A percentile compares a stretch with the other conserved stretches of the same genome.
These are phyloP conservation scores for Xanthostigma xanthostigma DNA, from an alignment of 2,888 invertebrate species.

Conservation along the genomic window DNA sequence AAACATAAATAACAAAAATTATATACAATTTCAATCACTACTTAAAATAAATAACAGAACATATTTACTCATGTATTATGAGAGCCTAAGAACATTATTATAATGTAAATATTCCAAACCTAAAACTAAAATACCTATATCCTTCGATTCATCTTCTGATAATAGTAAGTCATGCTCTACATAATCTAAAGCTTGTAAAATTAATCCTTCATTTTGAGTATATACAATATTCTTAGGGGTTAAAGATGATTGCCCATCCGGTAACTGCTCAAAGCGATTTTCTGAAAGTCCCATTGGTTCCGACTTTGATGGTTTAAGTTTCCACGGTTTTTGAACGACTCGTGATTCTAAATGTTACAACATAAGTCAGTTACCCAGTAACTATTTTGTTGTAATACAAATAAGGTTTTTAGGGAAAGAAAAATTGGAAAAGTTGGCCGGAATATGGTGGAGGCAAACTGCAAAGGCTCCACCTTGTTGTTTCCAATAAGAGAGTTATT, in stretches of 20 bases:
- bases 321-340: slow-evolving; percentile 20
- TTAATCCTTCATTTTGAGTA: slow-evolving; percentile 11
- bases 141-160: slow-evolving; percentile 12
- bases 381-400: no score
- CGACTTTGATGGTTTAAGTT: slow-evolving; percentile 15
- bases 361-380: not conserved
- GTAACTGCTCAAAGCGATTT: slow-evolving; percentile 1
- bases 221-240: not conserved
- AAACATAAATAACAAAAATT: no score
- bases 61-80: no score
- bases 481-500: not conserved
- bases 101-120: slow-evolving; percentile 22
- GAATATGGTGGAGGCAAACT: no score
- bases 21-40: no score
- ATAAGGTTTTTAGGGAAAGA: no score
- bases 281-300: slow-evolving; percentile 4
- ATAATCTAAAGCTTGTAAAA: slow-evolving; percentile 19
- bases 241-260: no score
- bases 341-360: slow-evolving; percentile 12
- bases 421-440: no score
- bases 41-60: no score
- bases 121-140: slow-evolving; percentile 18
- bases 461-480: no score
- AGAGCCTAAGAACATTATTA: slow-evolving; percentile 12
- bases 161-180: slow-evolving; percentile 21